Base-by-base conservation (phyloP, 1,140 invertebrate genomes). In the Neodiprion fabricii region DNA sequence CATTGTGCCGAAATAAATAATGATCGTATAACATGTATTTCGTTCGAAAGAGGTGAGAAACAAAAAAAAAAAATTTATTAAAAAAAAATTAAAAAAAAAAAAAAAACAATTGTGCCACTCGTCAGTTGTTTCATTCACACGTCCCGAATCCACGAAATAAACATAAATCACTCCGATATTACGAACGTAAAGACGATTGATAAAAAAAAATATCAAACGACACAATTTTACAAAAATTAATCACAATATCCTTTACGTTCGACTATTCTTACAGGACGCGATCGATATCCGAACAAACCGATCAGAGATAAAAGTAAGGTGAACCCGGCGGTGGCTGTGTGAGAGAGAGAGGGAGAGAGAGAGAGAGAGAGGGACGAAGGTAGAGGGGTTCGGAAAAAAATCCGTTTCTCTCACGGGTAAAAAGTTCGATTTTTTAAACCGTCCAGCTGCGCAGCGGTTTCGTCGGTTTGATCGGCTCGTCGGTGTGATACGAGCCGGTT, bases 261-360 rank as follows among this genome's bases (percentile, higher is more conserved):
- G 17, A 14, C 1, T 17, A 14, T 4, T 65, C 61, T 65, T 40
- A 21, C 17, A 1, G 1, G 5, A 40, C 1, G 5, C 5, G 5
- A 40, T 40, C 28, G 28, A 40, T 40, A 40, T 40, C 28, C 28
- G 28, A 40, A 40, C 1, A 40, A 40, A 40, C 5, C 28, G 28
- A 40, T 40, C 28, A 1, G 28, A 40, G 28, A 40, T 40, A 65
- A 65, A 65, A 21, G 10, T n/a, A 61, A 61, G 53, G 53, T n/a
- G 53, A 11, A 11, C 10, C 53, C 80, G 80, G 75, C 83, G 79
- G 72, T 82, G 82, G 81, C 79, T 84, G 82, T 84, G 80, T 83
- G 71, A 79, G 72, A 53, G 9, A 10, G 47, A 11, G 48, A 7
- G 71, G 1, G 14, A 0, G 71, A 53, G 71, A 66, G 71, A 65